Evolutionary conservation across 2,113 vertebrate species (phyloP), one percentile per base, ranked within the genome.

Genomic region (Danionella cerebrum): DNA sequence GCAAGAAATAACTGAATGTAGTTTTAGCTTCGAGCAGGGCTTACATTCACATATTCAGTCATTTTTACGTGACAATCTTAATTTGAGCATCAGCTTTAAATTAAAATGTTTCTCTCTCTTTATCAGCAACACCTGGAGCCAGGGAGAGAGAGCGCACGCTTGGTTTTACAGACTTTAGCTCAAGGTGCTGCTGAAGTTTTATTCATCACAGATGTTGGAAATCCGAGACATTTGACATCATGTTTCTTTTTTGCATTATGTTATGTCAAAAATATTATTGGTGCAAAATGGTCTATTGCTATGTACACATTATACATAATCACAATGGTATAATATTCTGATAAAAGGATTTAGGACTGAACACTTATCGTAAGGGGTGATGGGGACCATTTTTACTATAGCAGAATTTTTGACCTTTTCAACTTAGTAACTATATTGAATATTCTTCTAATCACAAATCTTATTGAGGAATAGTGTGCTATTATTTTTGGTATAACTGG

Each of bases 51-150:
- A 63, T 75, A 78, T 45, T 60, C 60, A 58, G 64, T 52, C 60
- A n/a, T n/a, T 67, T 58, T 59, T 59, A 75, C 42, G 50, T 67
- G 67, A 73, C 70, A 51, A 77, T 75, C 67, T 72, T 67, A 72
- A 74, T 74, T 74, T 59, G 55, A 68, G 62, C 79, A 76, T 55
- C 48, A 65, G 76, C 76, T 78, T 75, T 70, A 69, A 68, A 78
- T 76, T 76, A 80, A 64, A 53, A 50, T 36, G 69, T 71, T 76
- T 67, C 73, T 71, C 58, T 57, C 33, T 72, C 69, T 80, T 80
- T 74, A 78, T 78, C 76, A 78, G 74, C 79, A 80, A 72, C 79
- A 80, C 79, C 76, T 80, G 79, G 76, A 50, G 38, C 79, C 76
- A 78, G 79, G 76, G 45, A 33, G 53, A 19, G 44, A 47, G 65